Evolutionary conservation across 2,113 vertebrate species (phyloP).

Genomic region (Piprites chloris): DNA sequence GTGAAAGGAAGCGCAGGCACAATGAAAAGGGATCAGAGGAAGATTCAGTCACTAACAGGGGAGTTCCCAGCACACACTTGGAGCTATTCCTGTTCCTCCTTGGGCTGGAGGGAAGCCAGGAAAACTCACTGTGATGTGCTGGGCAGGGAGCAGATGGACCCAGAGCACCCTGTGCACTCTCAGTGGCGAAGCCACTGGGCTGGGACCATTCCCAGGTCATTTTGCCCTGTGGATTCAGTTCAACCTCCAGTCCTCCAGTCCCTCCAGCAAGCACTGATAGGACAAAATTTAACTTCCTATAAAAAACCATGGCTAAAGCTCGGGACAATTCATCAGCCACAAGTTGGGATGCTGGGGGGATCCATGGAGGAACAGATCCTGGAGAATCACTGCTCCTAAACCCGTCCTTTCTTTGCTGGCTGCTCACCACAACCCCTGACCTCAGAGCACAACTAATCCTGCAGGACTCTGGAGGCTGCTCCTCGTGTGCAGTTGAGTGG

Average conservation of each 20-base stretch:
- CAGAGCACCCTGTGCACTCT: not conserved
- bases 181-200: not conserved
- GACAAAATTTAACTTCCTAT: not conserved
- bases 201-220: not conserved
- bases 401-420: not conserved
- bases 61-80: not conserved
- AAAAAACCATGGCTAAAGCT: not conserved
- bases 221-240: not conserved
- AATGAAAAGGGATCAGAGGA: slow-evolving; percentile 33
- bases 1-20: slow-evolving; percentile 39
- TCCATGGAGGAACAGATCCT: not conserved
- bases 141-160: not conserved
- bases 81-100: not conserved
- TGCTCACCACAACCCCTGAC: not conserved
- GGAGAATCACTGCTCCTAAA: not conserved
- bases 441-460: not conserved
- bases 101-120: not conserved
- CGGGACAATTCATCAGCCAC: not conserved
- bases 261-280: not conserved
- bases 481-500: not conserved
- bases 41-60: not conserved
- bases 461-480: not conserved
- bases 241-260: not conserved
- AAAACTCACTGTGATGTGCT: not conserved
- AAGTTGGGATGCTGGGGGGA: not conserved